Percentiles rank a stretch among this genome's conserved stretches.
Conservation (phyloP, 2,113 vertebrate species). For the Chlorodrepanis virens region DNA sequence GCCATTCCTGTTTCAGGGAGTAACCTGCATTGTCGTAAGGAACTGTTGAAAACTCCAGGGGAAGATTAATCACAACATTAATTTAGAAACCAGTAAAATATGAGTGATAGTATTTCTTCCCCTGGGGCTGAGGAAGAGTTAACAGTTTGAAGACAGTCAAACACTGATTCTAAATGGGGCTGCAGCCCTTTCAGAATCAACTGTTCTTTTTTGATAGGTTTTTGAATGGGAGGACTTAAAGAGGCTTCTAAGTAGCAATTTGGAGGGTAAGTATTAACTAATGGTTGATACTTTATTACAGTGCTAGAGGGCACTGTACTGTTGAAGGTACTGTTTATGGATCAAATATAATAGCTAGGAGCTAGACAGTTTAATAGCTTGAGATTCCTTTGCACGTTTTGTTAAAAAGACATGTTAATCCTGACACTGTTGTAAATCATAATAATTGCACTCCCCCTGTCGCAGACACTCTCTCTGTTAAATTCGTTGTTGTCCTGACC, state of each 20-base stretch:
- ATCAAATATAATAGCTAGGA: slow-evolving; percentile 34
- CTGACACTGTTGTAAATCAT: neutral
- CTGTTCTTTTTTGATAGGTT: neutral
- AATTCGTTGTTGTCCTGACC: slow-evolving; percentile 1
- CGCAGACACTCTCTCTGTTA: neutral
- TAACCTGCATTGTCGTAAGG: neutral
- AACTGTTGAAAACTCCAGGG: neutral
- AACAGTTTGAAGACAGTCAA: neutral
- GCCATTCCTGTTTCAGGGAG: neutral
- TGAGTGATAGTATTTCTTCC: neutral
- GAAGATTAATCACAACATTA: neutral
- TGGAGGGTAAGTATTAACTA: neutral
- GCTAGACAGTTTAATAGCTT: slow-evolving; percentile 23
- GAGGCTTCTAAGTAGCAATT: neutral
- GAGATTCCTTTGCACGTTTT: slow-evolving; percentile 1
- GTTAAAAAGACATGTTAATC: neutral
- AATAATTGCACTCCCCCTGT: neutral
- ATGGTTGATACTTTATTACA: slow-evolving; percentile 10
- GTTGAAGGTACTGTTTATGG: slow-evolving; percentile 29
- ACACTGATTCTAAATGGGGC: neutral
- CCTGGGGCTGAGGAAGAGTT: neutral
- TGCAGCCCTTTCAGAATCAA: neutral
- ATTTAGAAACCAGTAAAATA: neutral
- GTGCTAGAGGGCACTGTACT: slow-evolving; percentile 55
- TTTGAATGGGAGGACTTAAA: neutral